Conservation (phyloP, 2,113 vertebrate species). For the Cariama cristata region DNA sequence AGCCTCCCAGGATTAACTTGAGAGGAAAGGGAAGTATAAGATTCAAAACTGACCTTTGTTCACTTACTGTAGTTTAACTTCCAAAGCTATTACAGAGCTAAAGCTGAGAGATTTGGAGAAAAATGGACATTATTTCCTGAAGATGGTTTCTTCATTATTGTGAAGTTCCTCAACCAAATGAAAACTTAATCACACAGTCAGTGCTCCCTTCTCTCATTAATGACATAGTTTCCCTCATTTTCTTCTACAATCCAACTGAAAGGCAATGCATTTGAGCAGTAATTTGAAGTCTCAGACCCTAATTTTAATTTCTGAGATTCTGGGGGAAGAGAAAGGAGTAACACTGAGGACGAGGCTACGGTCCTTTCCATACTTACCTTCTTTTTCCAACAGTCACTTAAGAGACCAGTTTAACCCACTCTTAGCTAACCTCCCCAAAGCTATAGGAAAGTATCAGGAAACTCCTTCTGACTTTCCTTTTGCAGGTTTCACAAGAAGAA, state of each 20-base stretch:
- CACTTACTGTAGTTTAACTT: neutral
- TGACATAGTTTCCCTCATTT: neutral
- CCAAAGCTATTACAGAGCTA: neutral
- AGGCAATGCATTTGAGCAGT: neutral
- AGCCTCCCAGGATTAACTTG: neutral
- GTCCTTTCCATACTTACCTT: neutral
- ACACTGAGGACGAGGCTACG: neutral
- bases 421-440: neutral
- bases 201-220: neutral
- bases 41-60: neutral
- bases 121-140: neutral
- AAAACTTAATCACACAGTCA: neutral
- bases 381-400: neutral
- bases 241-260: neutral
- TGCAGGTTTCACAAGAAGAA: neutral
- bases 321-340: neutral
- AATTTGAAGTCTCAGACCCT: neutral
- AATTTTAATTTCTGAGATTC: neutral
- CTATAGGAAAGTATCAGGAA: neutral
- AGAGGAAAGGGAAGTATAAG: neutral
- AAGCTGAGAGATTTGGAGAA: neutral
- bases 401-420: neutral
- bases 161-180: neutral
- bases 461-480: neutral
- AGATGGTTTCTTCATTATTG: neutral